Evolutionary conservation across 2,113 vertebrate species (phyloP), one percentile per base, ranked within the genome.

Genomic region (Chunga burmeisteri): DNA sequence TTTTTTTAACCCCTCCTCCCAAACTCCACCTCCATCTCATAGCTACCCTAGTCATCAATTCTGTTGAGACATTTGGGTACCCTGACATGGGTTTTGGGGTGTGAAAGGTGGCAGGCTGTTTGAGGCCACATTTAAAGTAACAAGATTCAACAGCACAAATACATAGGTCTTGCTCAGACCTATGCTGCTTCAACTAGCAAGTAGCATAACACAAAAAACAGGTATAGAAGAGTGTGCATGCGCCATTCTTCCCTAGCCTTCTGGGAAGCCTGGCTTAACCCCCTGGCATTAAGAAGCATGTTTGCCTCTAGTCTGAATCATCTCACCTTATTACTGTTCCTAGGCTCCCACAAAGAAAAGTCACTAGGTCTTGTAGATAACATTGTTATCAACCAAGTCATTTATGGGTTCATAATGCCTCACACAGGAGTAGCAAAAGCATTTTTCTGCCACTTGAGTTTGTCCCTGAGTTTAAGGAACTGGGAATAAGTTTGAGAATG

Each of bases 201-300:
- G 56, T 32, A 63, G 4, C 21, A 2, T 17, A 87, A 47, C 32
- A 52, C 68, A 56, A 47, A 42, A 21, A 49, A 4, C 23, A 47
- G 22, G 17, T 27, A 40, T 0, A n/a, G 9, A 87, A 55, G 20
- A 1, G 0, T 7, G 23, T 29, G 53, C 16, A 34, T 18, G 44
- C 0, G 0, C 61, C 66, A 40, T 25, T 47, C 58, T 59, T 66
- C 56, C 56, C 27, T 27, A 42, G 19, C 18, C 32, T 52, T 36
- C 59, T 68, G 40, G 12, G 72, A 86, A 40, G 34, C 34, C 77
- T 67, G 74, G 19, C 30, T 73, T 79, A 22, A 5, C 13, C 2
- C 20, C 32, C 29, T 4, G 15, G n/a, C 71, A 72, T 7, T 34
- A 92, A 68, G 34, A 5, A 82, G 13, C 55, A 62, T 17, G 32